Base-by-base conservation (phyloP, 2,113 vertebrate genomes). In the Promerops cafer region DNA sequence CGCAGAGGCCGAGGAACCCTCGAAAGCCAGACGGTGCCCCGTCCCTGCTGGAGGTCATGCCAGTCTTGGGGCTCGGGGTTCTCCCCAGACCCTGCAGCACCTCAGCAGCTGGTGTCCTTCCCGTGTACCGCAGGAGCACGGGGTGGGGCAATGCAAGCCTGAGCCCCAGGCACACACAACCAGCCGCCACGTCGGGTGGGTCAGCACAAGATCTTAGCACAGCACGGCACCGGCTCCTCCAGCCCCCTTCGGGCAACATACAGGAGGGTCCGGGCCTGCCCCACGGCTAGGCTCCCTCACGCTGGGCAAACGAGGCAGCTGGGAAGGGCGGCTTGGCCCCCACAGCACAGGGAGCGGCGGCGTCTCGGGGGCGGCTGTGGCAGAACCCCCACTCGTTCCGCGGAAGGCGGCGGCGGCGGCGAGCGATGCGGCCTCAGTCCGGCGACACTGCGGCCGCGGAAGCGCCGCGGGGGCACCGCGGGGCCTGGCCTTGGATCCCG, bases 21-120 rank as follows among this genome's bases (percentile, higher is more conserved):
- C 39, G 2, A 4, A 37, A 12, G 3, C 6, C 64, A 23, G 28
- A 26, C 6, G 3, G 33, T 6, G 52, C 31, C 45, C 18, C 4
- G 1, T 9, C 33, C 42, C n/a, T 22, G 10, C 52, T 3, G 30
- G 15, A 28, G 20, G 5, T 21, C n/a, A 30, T 0, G 1, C 23
- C 37, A 18, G 21, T 3, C 30, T 12, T 12, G 37, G 35, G 37
- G 33, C 5, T 31, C 13, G 3, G 49, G 50, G 35, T 0, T 28
- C 8, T 19, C 12, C 33, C 47, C 37, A 10, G n/a, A 35, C 35
- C 17, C 17, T 7, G 16, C 7, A 40, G 30, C 18, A 4, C 10
- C 61, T 44, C 64, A 14, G 8, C 5, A 40, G 56, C 26, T 5
- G 7, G 24, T 10, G 54, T 40, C 50, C 20, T 40, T 49, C 13